phyloP scores from a whole-genome alignment of 2,888 invertebrate genomes.

The Pyrochroa serraticornis region DNA sequence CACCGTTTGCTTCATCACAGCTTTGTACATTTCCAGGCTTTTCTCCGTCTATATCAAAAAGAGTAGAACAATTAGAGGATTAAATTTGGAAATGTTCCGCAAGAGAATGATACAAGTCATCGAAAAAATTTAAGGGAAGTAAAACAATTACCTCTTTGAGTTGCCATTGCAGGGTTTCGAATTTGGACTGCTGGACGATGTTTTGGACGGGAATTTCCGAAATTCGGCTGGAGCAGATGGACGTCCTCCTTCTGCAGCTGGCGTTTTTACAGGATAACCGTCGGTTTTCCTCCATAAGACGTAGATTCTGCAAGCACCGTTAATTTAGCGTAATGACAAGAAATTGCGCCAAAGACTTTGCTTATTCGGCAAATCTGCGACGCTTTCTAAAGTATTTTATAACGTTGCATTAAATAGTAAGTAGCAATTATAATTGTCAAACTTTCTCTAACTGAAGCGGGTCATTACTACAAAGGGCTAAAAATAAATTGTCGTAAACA shows the following conservation, averaged over 20 bases:
- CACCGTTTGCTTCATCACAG: slow-evolving; percentile 73
- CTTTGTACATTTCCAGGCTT: slow-evolving; percentile 75
- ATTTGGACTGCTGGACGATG: slow-evolving; percentile 68
- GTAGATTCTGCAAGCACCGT: slow-evolving; percentile 33
- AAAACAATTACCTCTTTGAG: slow-evolving; percentile 67
- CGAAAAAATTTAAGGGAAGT: slow-evolving; percentile 2
- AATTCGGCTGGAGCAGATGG: slow-evolving; percentile 44
- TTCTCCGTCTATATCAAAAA: slow-evolving; percentile 66
- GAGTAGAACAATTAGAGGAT: not conserved
- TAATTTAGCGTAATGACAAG: too few species aligned
- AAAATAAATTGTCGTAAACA: slow-evolving; percentile 12
- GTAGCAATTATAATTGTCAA: too few species aligned
- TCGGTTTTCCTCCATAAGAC: slow-evolving; percentile 29
- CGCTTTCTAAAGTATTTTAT: not conserved
- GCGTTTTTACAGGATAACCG: slow-evolving; percentile 37
- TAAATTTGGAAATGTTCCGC: too few species aligned
- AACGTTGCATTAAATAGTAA: too few species aligned
- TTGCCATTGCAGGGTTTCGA: slow-evolving; percentile 76
- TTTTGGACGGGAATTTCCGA: slow-evolving; percentile 62
- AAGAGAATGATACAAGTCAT: too few species aligned
- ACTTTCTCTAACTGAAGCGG: too few species aligned
- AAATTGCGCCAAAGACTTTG: slow-evolving; percentile 4
- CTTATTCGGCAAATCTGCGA: not conserved
- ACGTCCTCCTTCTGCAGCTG: slow-evolving; percentile 38
- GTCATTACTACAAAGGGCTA: slow-evolving; percentile 2